Evolutionary conservation across 1,140 invertebrate genomes (phyloP), one percentile per base, ranked within the genome.

Genomic region (Cydia strobilella): DNA sequence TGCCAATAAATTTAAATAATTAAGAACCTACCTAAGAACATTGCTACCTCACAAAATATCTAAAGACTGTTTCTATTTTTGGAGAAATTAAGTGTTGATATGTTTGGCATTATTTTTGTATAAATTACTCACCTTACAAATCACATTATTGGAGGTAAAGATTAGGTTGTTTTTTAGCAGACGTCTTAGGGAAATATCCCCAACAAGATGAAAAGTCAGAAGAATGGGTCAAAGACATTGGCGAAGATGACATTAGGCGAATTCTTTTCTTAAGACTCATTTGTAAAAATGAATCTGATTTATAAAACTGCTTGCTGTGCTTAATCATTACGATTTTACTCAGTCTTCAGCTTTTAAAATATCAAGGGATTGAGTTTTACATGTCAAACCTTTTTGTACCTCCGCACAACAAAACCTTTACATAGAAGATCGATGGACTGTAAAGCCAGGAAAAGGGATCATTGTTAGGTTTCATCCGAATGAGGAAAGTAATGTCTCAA

Each of bases 351-450:
- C 15, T 51, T 51, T 51, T 6, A 51, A 7, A 51, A 51, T 51
- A 59, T 59, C 54, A 23, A 12, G 54, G 54, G 51, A 59, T 59
- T 10, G 18, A 59, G 54, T 54, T 15, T 59, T 59, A 23, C 54
- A 20, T 59, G 54, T 59, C 20, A 54, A 54, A 54, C 54, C 54
- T 23, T 23, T 59, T 59, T 59, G 15, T 23, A 59, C 18, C 10
- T 51, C 48, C n/a, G 6, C 18, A 59, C 54, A 54, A 54, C n/a
- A 59, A 59, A 59, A 59, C 54, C 54, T 59, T 59, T 69, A 69
- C 65, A 69, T 3, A 42, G n/a, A 69, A 69, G 65, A 69, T 69
- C 65, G 65, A 69, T 69, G 65, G 31, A 69, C 65, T 69, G 65
- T 42, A 69, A 69, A 69, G 35, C 31, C 31, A 35, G 27, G 25